phyloP scores from a whole-genome alignment of 2,113 vertebrate genomes.

The Nicator chloris region DNA sequence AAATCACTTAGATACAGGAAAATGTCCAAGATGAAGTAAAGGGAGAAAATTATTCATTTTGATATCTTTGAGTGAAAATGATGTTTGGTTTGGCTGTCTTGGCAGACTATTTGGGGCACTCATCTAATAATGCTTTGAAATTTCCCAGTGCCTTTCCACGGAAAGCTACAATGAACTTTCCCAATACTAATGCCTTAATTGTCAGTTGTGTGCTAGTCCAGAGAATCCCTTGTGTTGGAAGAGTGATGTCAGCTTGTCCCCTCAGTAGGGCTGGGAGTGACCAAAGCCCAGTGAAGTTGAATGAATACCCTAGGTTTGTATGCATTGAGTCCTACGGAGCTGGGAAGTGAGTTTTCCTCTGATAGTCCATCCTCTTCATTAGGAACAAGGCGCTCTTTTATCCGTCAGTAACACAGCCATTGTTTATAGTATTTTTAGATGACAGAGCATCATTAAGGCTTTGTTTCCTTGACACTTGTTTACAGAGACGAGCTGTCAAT shows the following conservation, averaged over 20 bases:
- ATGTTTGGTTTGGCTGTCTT: not conserved
- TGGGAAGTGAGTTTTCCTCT: not conserved
- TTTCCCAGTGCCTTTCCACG: not conserved
- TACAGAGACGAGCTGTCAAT: not conserved
- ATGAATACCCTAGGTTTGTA: not conserved
- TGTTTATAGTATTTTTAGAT: conserved; percentile 25
- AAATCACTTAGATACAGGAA: not conserved
- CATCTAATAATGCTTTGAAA: not conserved
- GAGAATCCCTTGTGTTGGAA: not conserved
- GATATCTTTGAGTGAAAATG: not conserved
- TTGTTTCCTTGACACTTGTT: conserved; percentile 21
- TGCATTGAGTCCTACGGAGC: not conserved
- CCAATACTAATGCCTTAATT: not conserved
- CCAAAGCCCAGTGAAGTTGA: not conserved
- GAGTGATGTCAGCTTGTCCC: not conserved
- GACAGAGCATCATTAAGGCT: not conserved
- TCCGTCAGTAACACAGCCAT: not conserved
- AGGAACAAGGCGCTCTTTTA: conserved; percentile 21
- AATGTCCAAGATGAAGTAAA: not conserved
- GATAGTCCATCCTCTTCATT: not conserved
- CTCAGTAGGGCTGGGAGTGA: not conserved
- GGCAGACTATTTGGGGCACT: not conserved
- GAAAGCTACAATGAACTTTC: not conserved
- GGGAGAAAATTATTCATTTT: not conserved
- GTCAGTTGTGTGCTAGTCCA: not conserved